Evolutionary conservation across 2,113 vertebrate genomes (phyloP), one percentile per base, ranked within the genome.

Genomic region (Lamprotornis superbus): DNA sequence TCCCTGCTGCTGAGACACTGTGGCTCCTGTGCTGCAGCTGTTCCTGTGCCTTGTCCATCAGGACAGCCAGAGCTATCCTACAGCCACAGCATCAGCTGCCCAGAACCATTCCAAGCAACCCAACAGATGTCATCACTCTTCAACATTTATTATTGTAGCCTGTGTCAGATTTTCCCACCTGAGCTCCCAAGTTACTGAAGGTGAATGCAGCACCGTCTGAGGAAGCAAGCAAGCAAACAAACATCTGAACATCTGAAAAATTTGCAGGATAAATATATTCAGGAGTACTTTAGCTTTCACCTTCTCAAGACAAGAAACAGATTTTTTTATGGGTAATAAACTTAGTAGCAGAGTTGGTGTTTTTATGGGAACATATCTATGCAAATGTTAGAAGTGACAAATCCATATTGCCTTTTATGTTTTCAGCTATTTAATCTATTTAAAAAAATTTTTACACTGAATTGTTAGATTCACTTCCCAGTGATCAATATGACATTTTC

Each of bases 241-340:
- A 89, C 46, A 42, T 42, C 15, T 12, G 42, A 93, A 59, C 12
- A 40, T 47, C 56, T 74, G 71, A 96, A 83, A 80, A 86, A 75
- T 42, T n/a, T 17, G 6, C 30, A 73, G 30, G 57, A 53, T 73
- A 83, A 90, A 56, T 67, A 78, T 27, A 71, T 81, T 49, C 24
- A 89, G 44, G 50, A 61, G 33, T 44, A 57, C 31, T 78, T 94
- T 24, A 63, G 4, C 59, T 85, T 94, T 91, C 40, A 83, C 19
- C 27, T 73, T 70, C 35, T 11, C 49, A 83, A 75, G 39, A 33
- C 55, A 57, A 40, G 30, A 49, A 59, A 52, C 11, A 3, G 20
- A 59, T 39, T 79, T 77, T 83, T 94, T 92, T 56, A 39, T 73
- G 44, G 52, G 24, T 93, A 91, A 94, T 93, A 87, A 76, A 47